phyloP scores from a whole-genome alignment of 2,888 invertebrate genomes.

The Drosophila longiperda region DNA sequence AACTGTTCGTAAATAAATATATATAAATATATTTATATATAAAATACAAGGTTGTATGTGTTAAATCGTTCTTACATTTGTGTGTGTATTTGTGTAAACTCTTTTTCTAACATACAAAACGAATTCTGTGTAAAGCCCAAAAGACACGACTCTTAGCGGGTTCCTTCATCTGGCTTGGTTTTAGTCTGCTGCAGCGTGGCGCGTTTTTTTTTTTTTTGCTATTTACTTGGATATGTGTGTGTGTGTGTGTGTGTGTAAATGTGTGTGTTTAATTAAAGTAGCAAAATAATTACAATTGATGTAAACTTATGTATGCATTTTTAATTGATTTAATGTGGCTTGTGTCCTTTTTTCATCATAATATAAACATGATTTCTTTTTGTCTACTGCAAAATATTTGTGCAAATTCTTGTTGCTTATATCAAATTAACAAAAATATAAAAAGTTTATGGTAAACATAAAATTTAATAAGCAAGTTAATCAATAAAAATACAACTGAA shows the following conservation, averaged over 20 bases:
- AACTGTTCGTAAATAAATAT: slow-evolving; percentile 37
- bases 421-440: background rate
- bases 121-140: slow-evolving; percentile 4
- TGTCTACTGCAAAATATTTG: slow-evolving; percentile 38
- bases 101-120: slow-evolving; percentile 8
- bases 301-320: slow-evolving; percentile 35
- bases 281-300: slow-evolving; percentile 34
- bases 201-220: background rate
- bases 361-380: slow-evolving; percentile 1
- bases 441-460: background rate
- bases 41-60: slow-evolving; percentile 16
- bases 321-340: slow-evolving; percentile 31
- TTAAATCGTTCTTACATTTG: slow-evolving; percentile 9
- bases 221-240: slow-evolving; percentile 5
- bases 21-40: slow-evolving; percentile 1
- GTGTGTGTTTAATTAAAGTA: slow-evolving; percentile 43
- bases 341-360: slow-evolving; percentile 43
- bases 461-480: background rate
- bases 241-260: slow-evolving; percentile 11
- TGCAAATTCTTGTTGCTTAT: slow-evolving; percentile 14
- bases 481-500: background rate
- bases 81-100: slow-evolving; percentile 11
- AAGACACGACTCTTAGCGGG: background rate
- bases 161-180: background rate
- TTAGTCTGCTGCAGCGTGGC: background rate